Evolutionary conservation across 2,888 invertebrate species (phyloP), one percentile per base, ranked within the genome.

Genomic region (Campoplex capitator): DNA sequence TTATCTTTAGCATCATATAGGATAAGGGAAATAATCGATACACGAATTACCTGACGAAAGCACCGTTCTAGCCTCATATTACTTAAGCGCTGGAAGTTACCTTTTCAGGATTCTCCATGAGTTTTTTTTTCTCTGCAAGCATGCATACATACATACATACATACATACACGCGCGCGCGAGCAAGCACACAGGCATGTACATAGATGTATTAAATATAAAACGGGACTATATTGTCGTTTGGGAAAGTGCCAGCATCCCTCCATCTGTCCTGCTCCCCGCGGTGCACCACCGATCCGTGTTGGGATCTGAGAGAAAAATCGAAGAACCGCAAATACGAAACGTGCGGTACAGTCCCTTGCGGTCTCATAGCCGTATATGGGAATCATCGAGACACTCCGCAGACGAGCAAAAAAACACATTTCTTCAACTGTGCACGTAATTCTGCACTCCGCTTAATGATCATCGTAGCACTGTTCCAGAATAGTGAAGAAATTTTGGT

Each of bases 1-100:
- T 93, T 92, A 92, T 91, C 90, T 82, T 79, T 84, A 82, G 73
- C 81, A 84, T 89, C 89, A 89, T 18, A 90, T 89, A 90, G 89
- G 88, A 91, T 90, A 88, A 90, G 89, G 87, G 86, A 88, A 89
- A 90, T 90, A 88, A 89, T 91, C 88, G 88, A 86, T 87, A 73
- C 74, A 68, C 77, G 74, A 54, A 81, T 81, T 77, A 56, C 77
- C 84, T 86, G 83, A 76, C 77, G 62, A 75, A 73, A 54, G 65
- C 83, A 38, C 51, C 38, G 51, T 51, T 73, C 62, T 23, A 42
- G 62, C 28, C 81, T 74, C 32, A 23, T 70, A 32, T 70, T 23
- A 67, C 65, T 28, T n/a, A 32, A 65, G 42, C 28, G n/a, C 54
- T 45, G 38, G 58, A 58, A 73, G 65, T 38, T 38, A 16, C 51